These are phyloP conservation scores for Phyllotreta striolata DNA, from an alignment of 2,888 invertebrate species.

Conservation along the genomic window DNA sequence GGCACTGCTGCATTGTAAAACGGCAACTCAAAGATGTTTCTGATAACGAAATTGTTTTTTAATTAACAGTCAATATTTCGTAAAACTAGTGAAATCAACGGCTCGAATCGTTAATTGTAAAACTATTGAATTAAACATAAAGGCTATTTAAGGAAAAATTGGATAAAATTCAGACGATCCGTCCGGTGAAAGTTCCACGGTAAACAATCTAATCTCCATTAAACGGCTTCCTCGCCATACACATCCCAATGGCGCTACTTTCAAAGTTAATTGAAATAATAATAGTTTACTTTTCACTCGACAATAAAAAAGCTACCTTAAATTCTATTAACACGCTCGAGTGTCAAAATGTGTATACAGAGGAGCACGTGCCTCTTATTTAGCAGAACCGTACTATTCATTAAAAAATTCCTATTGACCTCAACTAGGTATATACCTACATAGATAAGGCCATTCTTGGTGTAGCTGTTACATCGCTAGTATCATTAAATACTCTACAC, in stretches of 20 bases:
- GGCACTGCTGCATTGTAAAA: conserved; percentile 45
- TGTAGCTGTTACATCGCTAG: conserved; percentile 36
- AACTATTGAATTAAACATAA: conserved; percentile 5
- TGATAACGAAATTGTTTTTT: conserved; percentile 41
- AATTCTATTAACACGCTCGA: conserved; percentile 35
- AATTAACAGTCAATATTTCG: conserved; percentile 28
- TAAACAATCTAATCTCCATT: conserved; percentile 33
- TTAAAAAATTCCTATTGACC: conserved; percentile 23
- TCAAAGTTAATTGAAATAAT: conserved; percentile 47
- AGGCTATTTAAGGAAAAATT: neutral
- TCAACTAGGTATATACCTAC: neutral
- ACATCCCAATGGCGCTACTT: conserved; percentile 39
- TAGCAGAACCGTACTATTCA: conserved; percentile 22
- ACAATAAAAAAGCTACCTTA: conserved; percentile 38
- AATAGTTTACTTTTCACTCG: conserved; percentile 42
- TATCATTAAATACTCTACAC: conserved; percentile 42
- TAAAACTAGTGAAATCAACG: neutral
- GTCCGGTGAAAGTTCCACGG: conserved; percentile 37
- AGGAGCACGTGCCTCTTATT: conserved; percentile 9
- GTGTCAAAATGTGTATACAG: conserved; percentile 8
- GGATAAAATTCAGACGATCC: conserved; percentile 19
- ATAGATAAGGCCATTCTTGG: conserved; percentile 30
- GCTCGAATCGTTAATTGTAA: too few species aligned
- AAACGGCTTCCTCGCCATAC: conserved; percentile 30
- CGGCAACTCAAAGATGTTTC: conserved; percentile 39